Evolutionary conservation across 2,888 invertebrate genomes (phyloP).

Genomic region (Ligdia adustata): DNA sequence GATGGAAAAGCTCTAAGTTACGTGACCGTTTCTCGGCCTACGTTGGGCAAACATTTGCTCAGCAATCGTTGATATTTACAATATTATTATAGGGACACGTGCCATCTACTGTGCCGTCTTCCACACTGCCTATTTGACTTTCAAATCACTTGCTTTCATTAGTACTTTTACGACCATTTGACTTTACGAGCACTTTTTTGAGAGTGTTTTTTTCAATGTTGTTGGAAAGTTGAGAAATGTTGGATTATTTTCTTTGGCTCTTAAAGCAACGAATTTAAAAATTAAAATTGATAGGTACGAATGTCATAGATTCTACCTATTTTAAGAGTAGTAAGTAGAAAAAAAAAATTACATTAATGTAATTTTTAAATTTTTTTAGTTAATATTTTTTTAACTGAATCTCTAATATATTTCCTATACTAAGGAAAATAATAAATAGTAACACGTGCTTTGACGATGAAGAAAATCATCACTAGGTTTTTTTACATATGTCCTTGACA

Average conservation of each 20-base stretch:
- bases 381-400: no score
- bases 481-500: no score
- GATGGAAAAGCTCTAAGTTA: constrained; percentile 28
- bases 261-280: no score
- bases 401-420: no score
- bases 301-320: no score
- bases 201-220: constrained; percentile 18
- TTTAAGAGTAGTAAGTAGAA: no score
- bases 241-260: constrained; percentile 8
- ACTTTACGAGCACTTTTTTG: constrained; percentile 31
- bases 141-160: constrained; percentile 45
- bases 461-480: no score
- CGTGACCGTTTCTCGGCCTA: constrained; percentile 45
- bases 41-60: constrained; percentile 49
- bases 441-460: no score
- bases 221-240: constrained; percentile 13
- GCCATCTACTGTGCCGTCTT: constrained; percentile 37
- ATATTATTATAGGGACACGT: constrained; percentile 50
- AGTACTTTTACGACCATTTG: constrained; percentile 35
- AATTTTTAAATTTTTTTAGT: no score
- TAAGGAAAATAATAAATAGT: no score
- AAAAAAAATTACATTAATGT: no score
- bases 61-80: constrained; percentile 51
- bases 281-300: no score
- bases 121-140: constrained; percentile 47